These are phyloP conservation scores for Peromyscus polionotus DNA, from an alignment of 2,113 vertebrate species.

Conservation along the genomic window DNA sequence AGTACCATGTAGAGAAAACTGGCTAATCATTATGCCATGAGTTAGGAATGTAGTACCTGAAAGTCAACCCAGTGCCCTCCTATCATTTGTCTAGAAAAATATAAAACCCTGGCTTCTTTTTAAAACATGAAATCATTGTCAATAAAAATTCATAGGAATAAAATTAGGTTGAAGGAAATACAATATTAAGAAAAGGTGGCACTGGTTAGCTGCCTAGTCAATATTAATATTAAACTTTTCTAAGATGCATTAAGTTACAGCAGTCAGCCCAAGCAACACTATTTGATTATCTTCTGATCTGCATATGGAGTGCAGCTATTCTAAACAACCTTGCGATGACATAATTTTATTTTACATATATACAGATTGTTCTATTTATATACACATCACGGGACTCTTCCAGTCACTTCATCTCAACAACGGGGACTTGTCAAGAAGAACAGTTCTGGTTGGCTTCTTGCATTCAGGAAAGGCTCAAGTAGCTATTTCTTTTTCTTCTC, in stretches of 20 bases:
- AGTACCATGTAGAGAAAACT: constrained; percentile 72
- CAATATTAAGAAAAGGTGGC: constrained; percentile 54
- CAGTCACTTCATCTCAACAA: constrained; percentile 7
- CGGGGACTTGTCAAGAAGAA: constrained; percentile 55
- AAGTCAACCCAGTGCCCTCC: constrained; percentile 19
- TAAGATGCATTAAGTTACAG: constrained; percentile 68
- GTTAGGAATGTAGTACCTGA: constrained; percentile 64
- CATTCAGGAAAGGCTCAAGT: background rate
- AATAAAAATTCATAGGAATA: constrained; percentile 45
- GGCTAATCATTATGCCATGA: background rate
- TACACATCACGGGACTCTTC: constrained; percentile 74
- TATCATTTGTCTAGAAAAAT: constrained; percentile 29
- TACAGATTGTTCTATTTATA: constrained; percentile 77
- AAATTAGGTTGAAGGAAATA: constrained; percentile 67
- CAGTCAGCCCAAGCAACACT: constrained; percentile 22
- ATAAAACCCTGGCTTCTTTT: constrained; percentile 55
- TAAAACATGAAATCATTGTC: constrained; percentile 62
- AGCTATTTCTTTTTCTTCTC: constrained; percentile 37
- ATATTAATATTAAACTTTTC: constrained; percentile 63
- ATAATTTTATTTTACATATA: constrained; percentile 80
- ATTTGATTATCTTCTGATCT: constrained; percentile 40
- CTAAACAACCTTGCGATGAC: constrained; percentile 59
- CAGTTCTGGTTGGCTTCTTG: constrained; percentile 66
- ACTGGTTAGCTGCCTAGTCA: constrained; percentile 57
- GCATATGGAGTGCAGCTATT: constrained; percentile 61